Evolutionary conservation across 2,888 invertebrate genomes (phyloP), one percentile per base, ranked within the genome.

Genomic region (Agonopterix subpropinquella): DNA sequence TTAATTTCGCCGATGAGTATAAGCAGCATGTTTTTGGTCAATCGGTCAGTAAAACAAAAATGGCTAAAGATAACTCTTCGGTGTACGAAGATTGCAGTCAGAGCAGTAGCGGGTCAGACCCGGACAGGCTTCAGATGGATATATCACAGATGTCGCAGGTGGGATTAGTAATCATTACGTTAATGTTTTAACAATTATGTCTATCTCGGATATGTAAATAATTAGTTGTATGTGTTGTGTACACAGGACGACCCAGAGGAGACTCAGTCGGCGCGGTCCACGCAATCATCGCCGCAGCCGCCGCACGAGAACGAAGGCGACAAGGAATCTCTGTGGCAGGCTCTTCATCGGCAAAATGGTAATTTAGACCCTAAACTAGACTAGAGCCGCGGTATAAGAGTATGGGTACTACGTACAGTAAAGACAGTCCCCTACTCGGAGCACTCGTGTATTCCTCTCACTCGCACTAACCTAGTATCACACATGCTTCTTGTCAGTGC

Each of bases 61-160:
- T 66, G 18, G 58, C 73, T 13, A 83, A 87, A 56, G 90, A 90
- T 52, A 90, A 84, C 56, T 73, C 89, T 47, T 84, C 88, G 36
- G 87, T 87, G 49, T 90, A 87, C 54, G 89, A 90, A 57, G 91
- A 90, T 43, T 90, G 90, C 67, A 91, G 91, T 64, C 90, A 91
- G 56, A 92, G 91, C 72, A 93, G 93, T 72, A 92, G 92, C 69
- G 92, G 92, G 58, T 93, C 94, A 0, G 94, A 95, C 81, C 93
- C 93, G 1, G 93, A 93, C 61, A 85, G 94, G 62, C 79, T 94
- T 62, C 93, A 94, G 66, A 93, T 94, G 77, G 93, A 93, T 73
- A 92, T 92, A 59, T 88, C 88, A 28, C 88, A 88, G 67, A 80
- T 87, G 77, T 86, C 87, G 59, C 88, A 88, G 85, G 87, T 87